Evolutionary conservation across 2,113 vertebrate species (phyloP).

Genomic region (Xiphorhynchus elegans): DNA sequence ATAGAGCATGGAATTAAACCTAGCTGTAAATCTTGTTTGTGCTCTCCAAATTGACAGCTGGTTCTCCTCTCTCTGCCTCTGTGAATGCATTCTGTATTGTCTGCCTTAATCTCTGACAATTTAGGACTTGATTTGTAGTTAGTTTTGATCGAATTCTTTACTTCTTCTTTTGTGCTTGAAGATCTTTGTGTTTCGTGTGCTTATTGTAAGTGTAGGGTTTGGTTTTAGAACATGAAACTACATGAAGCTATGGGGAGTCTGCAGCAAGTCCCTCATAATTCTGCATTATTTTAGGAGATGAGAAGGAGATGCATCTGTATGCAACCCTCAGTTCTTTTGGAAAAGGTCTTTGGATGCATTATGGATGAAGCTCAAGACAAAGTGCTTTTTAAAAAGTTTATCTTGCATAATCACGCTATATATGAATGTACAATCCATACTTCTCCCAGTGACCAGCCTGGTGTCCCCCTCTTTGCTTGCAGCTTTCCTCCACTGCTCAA

Average conservation of each 20-base stretch:
- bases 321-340: background rate
- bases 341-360: constrained; percentile 37
- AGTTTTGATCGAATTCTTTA: background rate
- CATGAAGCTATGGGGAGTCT: background rate
- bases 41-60: background rate
- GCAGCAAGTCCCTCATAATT: background rate
- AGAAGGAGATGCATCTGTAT: background rate
- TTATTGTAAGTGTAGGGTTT: background rate
- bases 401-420: background rate
- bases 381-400: constrained; percentile 38
- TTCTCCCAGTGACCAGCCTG: background rate
- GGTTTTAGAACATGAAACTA: background rate
- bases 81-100: background rate
- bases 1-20: background rate
- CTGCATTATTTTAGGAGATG: background rate
- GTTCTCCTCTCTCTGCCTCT: background rate
- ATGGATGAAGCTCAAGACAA: constrained; percentile 30
- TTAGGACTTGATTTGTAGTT: background rate
- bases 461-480: background rate
- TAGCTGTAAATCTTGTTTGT: background rate
- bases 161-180: background rate
- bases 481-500: background rate
- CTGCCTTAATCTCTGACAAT: background rate
- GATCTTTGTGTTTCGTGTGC: background rate
- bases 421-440: background rate